phyloP scores from a whole-genome alignment of 2,797 vertebrate genomes.

The Oreochromis mossambicus region DNA sequence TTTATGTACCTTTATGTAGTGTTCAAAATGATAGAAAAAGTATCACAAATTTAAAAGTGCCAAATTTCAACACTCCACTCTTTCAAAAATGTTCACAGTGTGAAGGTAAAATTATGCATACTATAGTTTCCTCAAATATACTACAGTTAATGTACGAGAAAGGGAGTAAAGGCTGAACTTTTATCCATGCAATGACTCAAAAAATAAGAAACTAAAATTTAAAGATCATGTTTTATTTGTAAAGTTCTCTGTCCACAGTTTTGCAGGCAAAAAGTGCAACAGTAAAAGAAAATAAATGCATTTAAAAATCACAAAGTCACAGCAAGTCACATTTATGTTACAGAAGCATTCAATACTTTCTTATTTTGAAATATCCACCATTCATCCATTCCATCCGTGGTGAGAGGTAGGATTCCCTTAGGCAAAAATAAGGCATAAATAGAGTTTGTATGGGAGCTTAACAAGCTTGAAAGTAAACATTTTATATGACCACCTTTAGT shows the following conservation, averaged over 20 bases:
- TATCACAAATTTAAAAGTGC: background rate
- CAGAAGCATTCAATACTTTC: background rate
- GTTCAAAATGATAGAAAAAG: background rate
- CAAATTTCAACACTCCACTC: background rate
- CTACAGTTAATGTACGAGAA: background rate
- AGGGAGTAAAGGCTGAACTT: background rate
- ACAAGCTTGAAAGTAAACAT: background rate
- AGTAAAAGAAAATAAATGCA: background rate
- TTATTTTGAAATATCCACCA: background rate
- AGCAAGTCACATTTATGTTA: background rate
- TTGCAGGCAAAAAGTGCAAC: fast-evolving
- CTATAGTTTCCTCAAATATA: background rate
- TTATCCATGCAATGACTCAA: background rate
- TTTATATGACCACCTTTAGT: background rate
- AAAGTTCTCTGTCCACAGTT: background rate
- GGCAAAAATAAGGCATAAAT: background rate
- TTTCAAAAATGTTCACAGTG: background rate
- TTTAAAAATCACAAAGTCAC: background rate
- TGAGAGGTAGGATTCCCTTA: background rate
- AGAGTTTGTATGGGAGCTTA: background rate
- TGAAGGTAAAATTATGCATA: fast-evolving
- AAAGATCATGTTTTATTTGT: background rate
- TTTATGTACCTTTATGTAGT: background rate
- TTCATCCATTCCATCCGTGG: fast-evolving
- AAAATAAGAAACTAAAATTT: background rate